Conservation (phyloP, 2,113 vertebrate species). For the Lagopus leucura region DNA sequence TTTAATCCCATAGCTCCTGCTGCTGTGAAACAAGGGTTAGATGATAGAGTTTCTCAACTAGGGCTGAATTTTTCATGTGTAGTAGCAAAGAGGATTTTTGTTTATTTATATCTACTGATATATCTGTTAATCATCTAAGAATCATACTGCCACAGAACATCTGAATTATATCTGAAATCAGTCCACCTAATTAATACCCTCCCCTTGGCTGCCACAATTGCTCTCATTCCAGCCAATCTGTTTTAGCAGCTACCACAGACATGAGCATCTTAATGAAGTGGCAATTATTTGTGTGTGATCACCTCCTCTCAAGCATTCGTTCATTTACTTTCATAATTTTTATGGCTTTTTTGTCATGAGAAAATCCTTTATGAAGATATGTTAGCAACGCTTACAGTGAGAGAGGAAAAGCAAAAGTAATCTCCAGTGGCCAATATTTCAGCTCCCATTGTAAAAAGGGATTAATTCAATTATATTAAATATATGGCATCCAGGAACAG, state of each 20-base stretch:
- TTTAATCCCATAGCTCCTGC: background rate
- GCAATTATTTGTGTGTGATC: background rate
- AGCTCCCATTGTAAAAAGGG: background rate
- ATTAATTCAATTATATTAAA: slow-evolving; percentile 46
- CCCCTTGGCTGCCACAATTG: background rate
- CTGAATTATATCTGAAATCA: background rate
- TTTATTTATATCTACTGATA: background rate
- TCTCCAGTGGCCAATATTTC: slow-evolving; percentile 5
- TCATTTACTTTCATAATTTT: background rate
- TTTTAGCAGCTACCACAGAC: background rate
- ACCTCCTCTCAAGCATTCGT: background rate
- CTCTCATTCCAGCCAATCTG: background rate
- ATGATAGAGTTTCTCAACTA: background rate
- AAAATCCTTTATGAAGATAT: background rate
- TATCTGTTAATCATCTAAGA: background rate
- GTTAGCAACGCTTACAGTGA: background rate
- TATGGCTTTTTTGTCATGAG: background rate
- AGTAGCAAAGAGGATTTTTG: background rate
- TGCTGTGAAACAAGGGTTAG: background rate
- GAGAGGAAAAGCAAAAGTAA: background rate
- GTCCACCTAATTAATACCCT: background rate
- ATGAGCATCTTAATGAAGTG: background rate
- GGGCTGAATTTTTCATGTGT: background rate
- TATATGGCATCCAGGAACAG: background rate
- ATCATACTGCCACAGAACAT: background rate